A percentile compares a stretch with the other conserved stretches of the same genome.
phyloP scores from a whole-genome alignment of 2,888 invertebrate genomes.

The Adelognathus sp. region DNA sequence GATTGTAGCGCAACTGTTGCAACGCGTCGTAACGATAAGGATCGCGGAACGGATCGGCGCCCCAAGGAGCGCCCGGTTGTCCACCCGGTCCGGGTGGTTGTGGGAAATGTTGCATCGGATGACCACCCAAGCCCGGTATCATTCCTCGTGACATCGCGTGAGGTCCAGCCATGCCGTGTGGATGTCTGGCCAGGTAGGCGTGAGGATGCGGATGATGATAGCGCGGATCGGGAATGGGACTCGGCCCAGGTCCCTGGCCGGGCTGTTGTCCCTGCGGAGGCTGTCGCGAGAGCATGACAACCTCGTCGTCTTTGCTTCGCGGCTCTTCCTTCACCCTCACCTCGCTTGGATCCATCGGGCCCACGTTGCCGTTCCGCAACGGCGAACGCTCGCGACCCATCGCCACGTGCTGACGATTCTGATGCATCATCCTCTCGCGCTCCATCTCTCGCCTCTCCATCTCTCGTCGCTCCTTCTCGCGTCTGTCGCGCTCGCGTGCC shows the following conservation, averaged over 20 bases:
- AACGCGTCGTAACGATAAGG: constrained; percentile 87
- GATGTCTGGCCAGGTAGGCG: constrained; percentile 77
- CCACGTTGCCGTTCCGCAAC: constrained; percentile 85
- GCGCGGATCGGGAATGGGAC: constrained; percentile 82
- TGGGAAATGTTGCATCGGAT: constrained; percentile 82
- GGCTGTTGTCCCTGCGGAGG: constrained; percentile 68
- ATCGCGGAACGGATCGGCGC: constrained; percentile 87
- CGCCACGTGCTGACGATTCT: constrained; percentile 77
- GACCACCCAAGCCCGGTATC: constrained; percentile 82
- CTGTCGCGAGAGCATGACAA: constrained; percentile 80
- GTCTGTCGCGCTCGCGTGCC: constrained; percentile 80
- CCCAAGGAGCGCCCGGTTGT: constrained; percentile 84
- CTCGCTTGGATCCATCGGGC: constrained; percentile 67
- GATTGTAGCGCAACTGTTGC: constrained; percentile 87
- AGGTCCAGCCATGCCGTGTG: constrained; percentile 82
- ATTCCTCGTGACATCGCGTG: constrained; percentile 83
- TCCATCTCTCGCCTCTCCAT: constrained; percentile 84
- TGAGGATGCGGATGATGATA: constrained; percentile 83
- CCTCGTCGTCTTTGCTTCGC: constrained; percentile 83
- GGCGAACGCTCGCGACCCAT: constrained; percentile 87
- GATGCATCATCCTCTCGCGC: constrained; percentile 83
- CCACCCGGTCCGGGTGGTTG: constrained; percentile 80
- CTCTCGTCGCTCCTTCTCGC: constrained; percentile 83
- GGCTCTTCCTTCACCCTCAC: constrained; percentile 86
- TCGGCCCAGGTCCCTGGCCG: constrained; percentile 79